phyloP scores from a whole-genome alignment of 1,140 invertebrate genomes.

The Drosophila funebris region DNA sequence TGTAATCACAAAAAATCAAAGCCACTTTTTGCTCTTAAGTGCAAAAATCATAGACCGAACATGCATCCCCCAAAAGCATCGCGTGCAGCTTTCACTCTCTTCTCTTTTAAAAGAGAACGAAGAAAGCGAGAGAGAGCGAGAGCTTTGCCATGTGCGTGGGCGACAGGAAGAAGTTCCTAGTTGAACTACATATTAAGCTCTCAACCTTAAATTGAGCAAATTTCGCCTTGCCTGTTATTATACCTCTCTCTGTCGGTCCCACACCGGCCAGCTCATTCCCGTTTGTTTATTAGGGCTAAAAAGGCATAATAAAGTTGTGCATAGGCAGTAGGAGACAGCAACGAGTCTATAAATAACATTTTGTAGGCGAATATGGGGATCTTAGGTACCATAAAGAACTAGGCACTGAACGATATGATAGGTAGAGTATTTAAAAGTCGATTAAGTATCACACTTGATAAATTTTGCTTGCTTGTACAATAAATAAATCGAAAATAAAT shows the following conservation, averaged over 20 bases:
- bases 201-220: constrained; percentile 68
- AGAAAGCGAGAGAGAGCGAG: not conserved
- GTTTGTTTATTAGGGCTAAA: constrained; percentile 19
- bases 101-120: not conserved
- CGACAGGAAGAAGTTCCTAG: constrained; percentile 45
- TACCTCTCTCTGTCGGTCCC: constrained; percentile 20
- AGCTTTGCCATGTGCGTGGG: constrained; percentile 45
- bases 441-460: constrained; percentile 6
- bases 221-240: constrained; percentile 39
- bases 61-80: constrained; percentile 38
- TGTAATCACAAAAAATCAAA: constrained; percentile 59
- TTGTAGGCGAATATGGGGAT: not conserved
- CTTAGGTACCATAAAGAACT: not conserved
- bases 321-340: not conserved
- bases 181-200: constrained; percentile 66
- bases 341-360: constrained; percentile 6
- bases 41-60: constrained; percentile 65
- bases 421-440: constrained; percentile 8
- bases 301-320: constrained; percentile 17
- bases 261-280: not conserved
- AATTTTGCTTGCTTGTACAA: constrained; percentile 49
- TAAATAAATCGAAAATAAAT: constrained; percentile 53
- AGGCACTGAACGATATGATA: not conserved
- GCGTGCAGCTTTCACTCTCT: constrained; percentile 25
- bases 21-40: constrained; percentile 75